Evolutionary conservation across 1,140 invertebrate species (phyloP), one percentile per base, ranked within the genome.

Genomic region (Aphis gossypii): DNA sequence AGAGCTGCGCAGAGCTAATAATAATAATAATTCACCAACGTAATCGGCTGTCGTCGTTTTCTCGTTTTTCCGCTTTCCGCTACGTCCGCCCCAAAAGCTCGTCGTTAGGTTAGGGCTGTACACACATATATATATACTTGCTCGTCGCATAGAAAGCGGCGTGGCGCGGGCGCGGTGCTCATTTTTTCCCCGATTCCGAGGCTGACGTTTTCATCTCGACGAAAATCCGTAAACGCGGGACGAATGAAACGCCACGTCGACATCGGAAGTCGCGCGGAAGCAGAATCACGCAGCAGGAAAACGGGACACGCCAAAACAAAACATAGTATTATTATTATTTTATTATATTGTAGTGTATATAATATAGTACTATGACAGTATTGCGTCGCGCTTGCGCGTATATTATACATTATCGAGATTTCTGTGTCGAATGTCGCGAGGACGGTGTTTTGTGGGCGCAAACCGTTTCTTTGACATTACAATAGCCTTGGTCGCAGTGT

Each of bases 41-140:
- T 90, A 87, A 87, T 87, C 86, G 46, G 86, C 86, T 87, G 86
- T 87, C 44, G 86, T 87, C 86, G 20, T 87, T 87, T 87, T 87
- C 86, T 87, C 86, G 44, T 48, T 48, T 87, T 76, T 76, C 60
- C n/a, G 4, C 60, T 76, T 14, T n/a, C 30, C 14, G 11, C 30
- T 30, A 68, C 60, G 11, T 68, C 60, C 60, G 60, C n/a, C n/a
- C 30, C n/a, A 20, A 76, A 51, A 76, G n/a, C 60, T 76, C 30
- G 60, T 76, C n/a, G n/a, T 76, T 76, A 76, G n/a, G 30, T 14
- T 51, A 51, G 48, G 48, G 48, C 14, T 51, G 14, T 51, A 51
- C 5, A 46, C 9, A 46, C 9, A 46, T 46, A 46, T 46, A 46
- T 46, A 46, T 46, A 76, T n/a, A n/a, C 60, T n/a, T n/a, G n/a